Conservation (phyloP, 2,888 invertebrate species). For the Eledone cirrhosa region DNA sequence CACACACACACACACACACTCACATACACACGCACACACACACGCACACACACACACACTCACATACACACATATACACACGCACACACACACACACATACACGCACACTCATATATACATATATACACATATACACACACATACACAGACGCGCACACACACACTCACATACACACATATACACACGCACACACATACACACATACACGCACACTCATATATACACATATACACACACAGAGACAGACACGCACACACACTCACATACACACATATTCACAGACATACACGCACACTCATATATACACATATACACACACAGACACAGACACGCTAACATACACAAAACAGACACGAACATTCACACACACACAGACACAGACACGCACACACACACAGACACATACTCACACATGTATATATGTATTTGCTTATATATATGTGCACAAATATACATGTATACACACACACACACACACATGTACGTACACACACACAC, state of each 20-base stretch:
- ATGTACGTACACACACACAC: neutral
- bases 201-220: neutral
- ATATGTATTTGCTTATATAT: neutral
- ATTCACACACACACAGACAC: neutral
- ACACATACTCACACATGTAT: neutral
- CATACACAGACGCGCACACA: neutral
- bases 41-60: neutral
- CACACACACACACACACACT: neutral
- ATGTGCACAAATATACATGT: conserved; percentile 21
- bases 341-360: neutral
- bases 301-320: neutral
- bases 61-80: conserved; percentile 3
- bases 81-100: conserved; percentile 5
- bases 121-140: conserved; percentile 1
- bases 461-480: neutral
- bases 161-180: neutral
- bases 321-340: neutral
- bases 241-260: too few relatives aligned
- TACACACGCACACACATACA: neutral
- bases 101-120: conserved; percentile 3
- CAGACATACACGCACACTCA: neutral
- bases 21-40: neutral
- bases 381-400: neutral
- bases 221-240: neutral
- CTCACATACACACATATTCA: neutral